Base-by-base conservation (phyloP, 2,113 vertebrate species). In the Salvelinus fontinalis region DNA sequence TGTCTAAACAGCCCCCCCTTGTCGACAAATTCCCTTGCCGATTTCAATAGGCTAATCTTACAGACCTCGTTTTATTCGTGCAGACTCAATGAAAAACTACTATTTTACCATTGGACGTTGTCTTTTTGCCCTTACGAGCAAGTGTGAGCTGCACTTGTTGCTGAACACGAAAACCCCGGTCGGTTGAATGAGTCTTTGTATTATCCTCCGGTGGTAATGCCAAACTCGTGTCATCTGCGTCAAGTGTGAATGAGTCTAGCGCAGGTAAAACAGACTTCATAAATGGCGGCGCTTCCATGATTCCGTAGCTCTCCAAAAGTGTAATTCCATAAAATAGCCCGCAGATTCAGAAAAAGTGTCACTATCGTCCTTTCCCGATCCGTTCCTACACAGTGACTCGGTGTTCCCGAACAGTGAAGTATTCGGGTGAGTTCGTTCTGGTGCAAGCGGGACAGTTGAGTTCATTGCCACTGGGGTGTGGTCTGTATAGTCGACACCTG, bases 121-220 rank as follows among this genome's bases (percentile, higher is more conserved):
- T 3, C 27, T 49, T 80, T 12, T 74, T 90, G 6, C 78, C 68
- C 78, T 69, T 93, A 78, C 91, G 85, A 0, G 84, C 80, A 76
- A 93, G 83, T 0, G 89, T 90, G 69, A 93, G 89, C 82, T 90
- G 91, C 12, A 94, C 92, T 81, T 94, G 93, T 75, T 84, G 90
- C 0, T 90, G 89, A 0, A 93, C 89, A 0, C 92, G 86, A 24
- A 74, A 85, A 9, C 71, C 51, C 66, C 85, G 80, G 31, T 84
- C 74, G 27, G 0, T 48, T 0, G 67, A 34, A 1, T 39, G 70
- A 1, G 59, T 62, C n/a, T 24, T 16, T 0, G 77, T 12, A 1
- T 1, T 44, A 2, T 70, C 83, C 60, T 84, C 78, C 20, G 75
- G 57, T 20, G 93, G 92, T 67, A 94, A 22, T 73, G 92, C 91